Evolutionary conservation across 1,140 invertebrate genomes (phyloP).

Genomic region (Papilio glaucus): DNA sequence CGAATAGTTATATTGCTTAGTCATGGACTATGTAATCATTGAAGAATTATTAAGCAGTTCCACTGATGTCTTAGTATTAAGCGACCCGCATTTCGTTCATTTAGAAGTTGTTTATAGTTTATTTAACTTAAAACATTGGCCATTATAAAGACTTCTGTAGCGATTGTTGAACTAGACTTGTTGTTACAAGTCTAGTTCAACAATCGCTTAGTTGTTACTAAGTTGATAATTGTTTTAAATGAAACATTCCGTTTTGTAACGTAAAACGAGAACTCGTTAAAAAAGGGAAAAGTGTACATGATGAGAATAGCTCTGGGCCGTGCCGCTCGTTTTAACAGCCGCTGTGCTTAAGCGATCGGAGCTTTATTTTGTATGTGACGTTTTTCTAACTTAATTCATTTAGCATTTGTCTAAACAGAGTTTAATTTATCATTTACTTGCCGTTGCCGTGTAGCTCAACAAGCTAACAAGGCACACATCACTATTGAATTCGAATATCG

Average conservation of each 20-base stretch:
- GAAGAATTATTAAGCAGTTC: too few species aligned
- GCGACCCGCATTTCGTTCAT: too few species aligned
- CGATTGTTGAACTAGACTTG: conserved; percentile 18
- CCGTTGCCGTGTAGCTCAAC: too few species aligned
- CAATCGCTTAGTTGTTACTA: conserved; percentile 5
- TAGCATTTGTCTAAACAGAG: conserved; percentile 19
- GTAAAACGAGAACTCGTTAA: conserved; percentile 30
- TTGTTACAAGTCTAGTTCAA: too few species aligned
- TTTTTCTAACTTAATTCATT: conserved; percentile 25
- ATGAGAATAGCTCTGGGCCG: conserved; percentile 16
- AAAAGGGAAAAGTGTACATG: conserved; percentile 28
- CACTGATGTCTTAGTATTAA: too few species aligned
- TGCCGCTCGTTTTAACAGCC: conserved; percentile 32
- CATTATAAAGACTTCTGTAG: conserved; percentile 25
- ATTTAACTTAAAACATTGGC: neutral
- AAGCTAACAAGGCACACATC: too few species aligned
- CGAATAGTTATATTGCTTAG: too few species aligned
- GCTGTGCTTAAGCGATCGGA: conserved; percentile 35
- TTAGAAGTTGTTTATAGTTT: neutral
- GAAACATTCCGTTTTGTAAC: conserved; percentile 31
- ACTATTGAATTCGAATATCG: too few species aligned
- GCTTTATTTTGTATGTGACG: conserved; percentile 30
- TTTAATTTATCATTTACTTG: neutral
- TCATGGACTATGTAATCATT: too few species aligned
- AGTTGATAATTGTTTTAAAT: conserved; percentile 37